These are phyloP conservation scores for Prosopocoilus inquinatus DNA, from an alignment of 2,888 invertebrate species.

Conservation along the genomic window DNA sequence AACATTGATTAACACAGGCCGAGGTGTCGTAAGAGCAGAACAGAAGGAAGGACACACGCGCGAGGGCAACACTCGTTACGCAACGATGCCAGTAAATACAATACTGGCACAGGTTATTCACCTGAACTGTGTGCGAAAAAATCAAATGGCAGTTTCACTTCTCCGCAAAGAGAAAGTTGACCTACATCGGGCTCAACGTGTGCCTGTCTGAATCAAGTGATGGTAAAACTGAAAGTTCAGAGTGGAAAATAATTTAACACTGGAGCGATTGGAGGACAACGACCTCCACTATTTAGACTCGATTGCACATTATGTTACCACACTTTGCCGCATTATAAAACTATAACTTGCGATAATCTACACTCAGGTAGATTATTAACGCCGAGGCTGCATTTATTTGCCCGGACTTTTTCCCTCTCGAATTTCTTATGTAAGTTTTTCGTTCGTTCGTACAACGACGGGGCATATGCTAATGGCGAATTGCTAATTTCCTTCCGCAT, in stretches of 20 bases:
- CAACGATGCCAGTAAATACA: slow-evolving; percentile 44
- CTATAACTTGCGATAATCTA: background rate
- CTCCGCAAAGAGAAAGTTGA: slow-evolving; percentile 51
- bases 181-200: slow-evolving; percentile 44
- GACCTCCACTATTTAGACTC: slow-evolving; percentile 16
- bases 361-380: background rate
- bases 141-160: slow-evolving; percentile 51
- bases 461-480: no score
- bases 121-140: slow-evolving; percentile 49
- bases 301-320: no score
- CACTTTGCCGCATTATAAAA: no score
- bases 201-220: slow-evolving; percentile 27
- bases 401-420: no score
- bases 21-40: slow-evolving; percentile 23
- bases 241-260: slow-evolving; percentile 25
- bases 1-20: slow-evolving; percentile 26
- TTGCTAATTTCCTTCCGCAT: no score
- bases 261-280: slow-evolving; percentile 27
- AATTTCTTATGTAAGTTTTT: no score
- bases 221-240: slow-evolving; percentile 35
- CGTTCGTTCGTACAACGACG: no score
- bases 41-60: slow-evolving; percentile 42
- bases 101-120: slow-evolving; percentile 47
- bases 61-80: slow-evolving; percentile 42
- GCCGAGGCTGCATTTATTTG: background rate